phyloP scores from a whole-genome alignment of 1,140 invertebrate genomes.

The Geopemphigus sp. region DNA sequence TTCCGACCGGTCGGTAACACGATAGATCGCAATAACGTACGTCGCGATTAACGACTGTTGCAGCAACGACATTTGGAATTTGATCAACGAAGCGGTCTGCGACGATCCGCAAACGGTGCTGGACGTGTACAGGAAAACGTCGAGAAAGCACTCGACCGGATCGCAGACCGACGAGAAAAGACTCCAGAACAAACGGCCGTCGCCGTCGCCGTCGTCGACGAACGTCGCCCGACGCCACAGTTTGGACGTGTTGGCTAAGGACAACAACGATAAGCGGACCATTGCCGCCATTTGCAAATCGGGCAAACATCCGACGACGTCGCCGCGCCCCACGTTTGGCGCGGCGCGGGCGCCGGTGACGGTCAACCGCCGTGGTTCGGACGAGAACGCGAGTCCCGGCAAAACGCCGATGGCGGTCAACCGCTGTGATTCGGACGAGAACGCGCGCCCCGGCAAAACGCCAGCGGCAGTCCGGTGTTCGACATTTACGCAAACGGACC shows the following conservation, averaged over 20 bases:
- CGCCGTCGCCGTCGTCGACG: not conserved
- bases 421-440: not conserved
- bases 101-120: constrained; percentile 15
- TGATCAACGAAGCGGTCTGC: constrained; percentile 54
- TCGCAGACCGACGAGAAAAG: constrained; percentile 17
- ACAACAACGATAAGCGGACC: not conserved
- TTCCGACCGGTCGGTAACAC: too few species aligned
- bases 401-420: not conserved
- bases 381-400: not conserved
- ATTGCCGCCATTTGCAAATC: too few species aligned
- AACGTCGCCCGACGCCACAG: not conserved
- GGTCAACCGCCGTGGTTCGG: not conserved
- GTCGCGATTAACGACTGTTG: too few species aligned
- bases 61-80: constrained; percentile 54
- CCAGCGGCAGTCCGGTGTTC: constrained; percentile 24
- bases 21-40: too few species aligned
- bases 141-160: not conserved
- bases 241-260: not conserved
- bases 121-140: not conserved
- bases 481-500: constrained; percentile 26
- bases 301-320: not conserved
- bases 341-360: too few species aligned
- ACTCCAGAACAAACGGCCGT: not conserved
- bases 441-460: not conserved
- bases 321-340: too few species aligned